Percentiles rank a stretch among this genome's conserved stretches.
These are phyloP conservation scores for Plebejus anna DNA, from an alignment of 2,888 invertebrate species.

Conservation along the genomic window DNA sequence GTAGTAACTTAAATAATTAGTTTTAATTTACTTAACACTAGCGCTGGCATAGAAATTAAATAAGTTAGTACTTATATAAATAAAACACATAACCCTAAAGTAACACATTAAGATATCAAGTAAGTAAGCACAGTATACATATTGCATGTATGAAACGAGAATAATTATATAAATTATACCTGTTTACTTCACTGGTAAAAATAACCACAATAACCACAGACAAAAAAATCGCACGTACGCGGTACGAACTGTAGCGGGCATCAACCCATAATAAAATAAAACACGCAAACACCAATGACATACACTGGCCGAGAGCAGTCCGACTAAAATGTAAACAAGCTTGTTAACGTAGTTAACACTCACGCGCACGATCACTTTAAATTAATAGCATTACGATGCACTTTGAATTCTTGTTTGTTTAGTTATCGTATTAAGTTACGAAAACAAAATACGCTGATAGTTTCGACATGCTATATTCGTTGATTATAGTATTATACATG, in stretches of 20 bases:
- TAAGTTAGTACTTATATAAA: too few species aligned
- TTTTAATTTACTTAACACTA: neutral
- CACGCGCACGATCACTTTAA: neutral
- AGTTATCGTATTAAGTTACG: conserved; percentile 2
- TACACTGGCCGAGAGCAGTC: neutral
- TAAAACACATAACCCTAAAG: neutral
- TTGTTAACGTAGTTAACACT: too few species aligned
- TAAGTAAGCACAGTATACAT: too few species aligned
- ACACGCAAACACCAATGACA: neutral
- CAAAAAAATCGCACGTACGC: neutral
- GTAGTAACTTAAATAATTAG: too few species aligned
- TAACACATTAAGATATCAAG: neutral
- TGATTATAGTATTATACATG: neutral
- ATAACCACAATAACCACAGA: neutral
- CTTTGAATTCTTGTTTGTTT: conserved; percentile 18
- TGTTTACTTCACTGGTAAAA: neutral
- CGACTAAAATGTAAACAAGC: neutral
- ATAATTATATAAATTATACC: conserved; percentile 6
- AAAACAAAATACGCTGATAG: conserved; percentile 10
- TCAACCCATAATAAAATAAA: conserved; percentile 18
- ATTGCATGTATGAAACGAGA: neutral
- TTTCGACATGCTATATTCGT: neutral
- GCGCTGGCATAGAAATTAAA: neutral
- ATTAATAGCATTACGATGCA: conserved; percentile 3
- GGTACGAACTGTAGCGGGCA: conserved; percentile 8